A percentile compares a stretch with the other conserved stretches of the same genome.
Conservation (phyloP, 2,888 invertebrate species). For the Brachypalpus laphriformis region DNA sequence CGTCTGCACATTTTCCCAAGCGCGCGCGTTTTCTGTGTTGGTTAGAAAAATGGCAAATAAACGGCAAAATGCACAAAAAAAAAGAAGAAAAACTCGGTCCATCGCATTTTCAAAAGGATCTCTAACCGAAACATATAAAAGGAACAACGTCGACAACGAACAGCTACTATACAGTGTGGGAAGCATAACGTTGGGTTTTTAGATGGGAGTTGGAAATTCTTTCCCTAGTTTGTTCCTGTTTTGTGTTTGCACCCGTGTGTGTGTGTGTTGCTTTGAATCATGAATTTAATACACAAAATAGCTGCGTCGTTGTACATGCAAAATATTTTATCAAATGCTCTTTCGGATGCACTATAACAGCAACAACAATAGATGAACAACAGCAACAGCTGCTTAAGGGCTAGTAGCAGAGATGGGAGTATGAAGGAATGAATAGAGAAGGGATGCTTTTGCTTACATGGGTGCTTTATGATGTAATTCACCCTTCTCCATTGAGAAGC, state of each 20-base stretch:
- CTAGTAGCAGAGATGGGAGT: constrained; percentile 42
- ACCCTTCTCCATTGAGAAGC: not conserved
- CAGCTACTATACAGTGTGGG: constrained; percentile 18
- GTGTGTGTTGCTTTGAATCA: constrained; percentile 49
- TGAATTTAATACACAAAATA: constrained; percentile 73
- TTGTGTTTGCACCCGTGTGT: constrained; percentile 25
- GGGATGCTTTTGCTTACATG: constrained; percentile 24
- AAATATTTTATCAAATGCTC: constrained; percentile 67
- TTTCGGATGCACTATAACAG: not conserved
- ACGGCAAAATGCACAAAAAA: constrained; percentile 63
- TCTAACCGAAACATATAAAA: constrained; percentile 54
- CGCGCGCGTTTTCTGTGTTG: constrained; percentile 51
- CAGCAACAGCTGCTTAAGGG: constrained; percentile 73
- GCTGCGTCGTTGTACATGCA: constrained; percentile 69
- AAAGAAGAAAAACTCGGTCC: constrained; percentile 38
- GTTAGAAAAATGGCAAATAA: constrained; percentile 73
- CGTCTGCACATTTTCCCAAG: constrained; percentile 73
- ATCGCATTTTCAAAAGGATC: constrained; percentile 61
- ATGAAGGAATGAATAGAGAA: constrained; percentile 29
- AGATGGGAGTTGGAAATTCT: constrained; percentile 17
- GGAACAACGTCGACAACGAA: constrained; percentile 29
- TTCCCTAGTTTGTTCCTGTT: constrained; percentile 42
- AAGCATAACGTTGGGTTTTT: not conserved
- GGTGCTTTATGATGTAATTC: constrained; percentile 47
- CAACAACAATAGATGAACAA: constrained; percentile 60